These are phyloP conservation scores for Morinoia aosen DNA, from an alignment of 2,888 invertebrate genomes.

Conservation along the genomic window DNA sequence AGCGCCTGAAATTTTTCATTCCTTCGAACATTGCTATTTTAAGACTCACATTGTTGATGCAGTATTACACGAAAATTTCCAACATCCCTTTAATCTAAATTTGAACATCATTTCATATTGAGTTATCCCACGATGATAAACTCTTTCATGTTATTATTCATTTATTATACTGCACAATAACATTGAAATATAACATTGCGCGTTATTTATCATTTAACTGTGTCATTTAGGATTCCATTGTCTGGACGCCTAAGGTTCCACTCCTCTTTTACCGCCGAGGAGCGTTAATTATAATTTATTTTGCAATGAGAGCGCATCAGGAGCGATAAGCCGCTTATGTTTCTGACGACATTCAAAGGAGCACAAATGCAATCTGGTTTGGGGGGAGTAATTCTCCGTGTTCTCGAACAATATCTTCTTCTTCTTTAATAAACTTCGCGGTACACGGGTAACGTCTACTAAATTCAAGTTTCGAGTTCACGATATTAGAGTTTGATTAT, in stretches of 20 bases:
- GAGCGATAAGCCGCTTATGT: neutral
- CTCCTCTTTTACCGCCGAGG: neutral
- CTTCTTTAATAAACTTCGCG: neutral
- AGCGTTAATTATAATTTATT: neutral
- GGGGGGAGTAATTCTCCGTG: neutral
- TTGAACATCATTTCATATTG: neutral
- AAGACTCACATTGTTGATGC: neutral
- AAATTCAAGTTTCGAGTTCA: neutral
- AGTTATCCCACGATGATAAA: neutral
- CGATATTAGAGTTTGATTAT: neutral
- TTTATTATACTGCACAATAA: too few species aligned
- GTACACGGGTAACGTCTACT: neutral
- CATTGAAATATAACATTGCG: too few species aligned
- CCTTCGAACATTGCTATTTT: neutral
- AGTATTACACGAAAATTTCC: neutral
- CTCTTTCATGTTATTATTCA: neutral
- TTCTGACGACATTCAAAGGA: neutral
- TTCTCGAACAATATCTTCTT: neutral
- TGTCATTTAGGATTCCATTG: neutral
- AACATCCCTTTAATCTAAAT: neutral
- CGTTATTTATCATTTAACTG: neutral
- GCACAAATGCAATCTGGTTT: neutral
- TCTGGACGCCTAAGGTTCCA: neutral
- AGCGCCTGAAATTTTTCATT: neutral
- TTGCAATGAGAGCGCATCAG: neutral